A percentile compares a stretch with the other conserved stretches of the same genome.
Conservation (phyloP, 2,113 vertebrate species). For the Saccopteryx leptura region DNA sequence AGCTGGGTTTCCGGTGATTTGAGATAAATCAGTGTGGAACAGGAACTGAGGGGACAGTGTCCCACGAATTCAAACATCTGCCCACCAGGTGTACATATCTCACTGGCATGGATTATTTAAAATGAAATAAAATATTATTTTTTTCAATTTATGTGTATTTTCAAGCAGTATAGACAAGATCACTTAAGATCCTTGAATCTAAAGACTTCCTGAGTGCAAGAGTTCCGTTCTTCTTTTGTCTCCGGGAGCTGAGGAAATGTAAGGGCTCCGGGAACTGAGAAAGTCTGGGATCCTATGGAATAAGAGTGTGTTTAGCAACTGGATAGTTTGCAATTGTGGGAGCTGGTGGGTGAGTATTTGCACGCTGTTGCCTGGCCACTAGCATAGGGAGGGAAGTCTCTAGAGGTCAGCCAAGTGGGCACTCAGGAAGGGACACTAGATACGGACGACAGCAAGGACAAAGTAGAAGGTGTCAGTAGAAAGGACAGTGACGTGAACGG, state of each 20-base stretch:
- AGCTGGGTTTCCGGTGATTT: background rate
- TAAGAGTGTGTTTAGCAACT: too few species aligned
- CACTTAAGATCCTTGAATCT: background rate
- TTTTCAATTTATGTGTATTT: background rate
- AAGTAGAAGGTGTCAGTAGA: background rate
- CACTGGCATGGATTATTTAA: background rate
- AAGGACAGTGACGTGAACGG: background rate
- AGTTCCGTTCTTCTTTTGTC: background rate
- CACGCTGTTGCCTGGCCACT: background rate
- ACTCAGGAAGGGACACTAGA: background rate
- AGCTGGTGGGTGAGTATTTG: accelerated
- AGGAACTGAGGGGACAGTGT: background rate
- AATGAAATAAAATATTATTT: background rate
- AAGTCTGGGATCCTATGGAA: background rate
- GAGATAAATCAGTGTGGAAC: background rate
- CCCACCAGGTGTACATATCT: background rate
- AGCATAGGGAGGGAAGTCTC: accelerated
- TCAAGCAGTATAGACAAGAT: background rate
- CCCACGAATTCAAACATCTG: background rate
- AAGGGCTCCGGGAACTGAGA: background rate
- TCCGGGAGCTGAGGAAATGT: background rate
- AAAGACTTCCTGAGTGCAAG: background rate
- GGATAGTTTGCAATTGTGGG: accelerated
- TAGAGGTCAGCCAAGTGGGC: background rate
- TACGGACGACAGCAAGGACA: background rate